Evolutionary conservation across 2,888 invertebrate species (phyloP).

Genomic region (Magallana nippona): DNA sequence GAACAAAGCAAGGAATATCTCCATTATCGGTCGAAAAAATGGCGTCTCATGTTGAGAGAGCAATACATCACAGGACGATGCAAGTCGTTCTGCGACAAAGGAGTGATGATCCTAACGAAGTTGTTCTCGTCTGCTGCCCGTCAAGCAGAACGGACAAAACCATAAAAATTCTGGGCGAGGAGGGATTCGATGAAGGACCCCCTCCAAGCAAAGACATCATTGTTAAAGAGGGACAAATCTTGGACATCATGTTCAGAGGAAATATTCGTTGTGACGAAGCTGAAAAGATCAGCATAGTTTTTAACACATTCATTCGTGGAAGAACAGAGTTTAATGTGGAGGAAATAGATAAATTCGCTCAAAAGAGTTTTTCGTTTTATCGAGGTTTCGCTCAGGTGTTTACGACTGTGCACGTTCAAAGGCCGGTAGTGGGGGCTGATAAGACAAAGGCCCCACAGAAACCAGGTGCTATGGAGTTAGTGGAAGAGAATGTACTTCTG

Average conservation of each 20-base stretch:
- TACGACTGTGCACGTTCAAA: conserved; percentile 62
- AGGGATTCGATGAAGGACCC: conserved; percentile 73
- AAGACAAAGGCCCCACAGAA: conserved; percentile 53
- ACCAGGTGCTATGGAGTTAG: conserved; percentile 55
- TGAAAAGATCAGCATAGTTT: conserved; percentile 59
- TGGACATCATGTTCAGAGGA: conserved; percentile 74
- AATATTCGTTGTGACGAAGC: conserved; percentile 65
- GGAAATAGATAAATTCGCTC: conserved; percentile 75
- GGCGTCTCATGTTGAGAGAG: conserved; percentile 62
- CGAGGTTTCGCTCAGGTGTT: conserved; percentile 75
- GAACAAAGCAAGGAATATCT: conserved; percentile 61
- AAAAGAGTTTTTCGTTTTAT: conserved; percentile 74
- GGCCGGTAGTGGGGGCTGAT: conserved; percentile 49
- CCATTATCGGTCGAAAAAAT: conserved; percentile 63
- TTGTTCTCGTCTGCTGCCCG: conserved; percentile 64
- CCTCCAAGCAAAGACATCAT: conserved; percentile 65
- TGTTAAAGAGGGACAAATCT: conserved; percentile 73
- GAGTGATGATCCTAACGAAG: conserved; percentile 60
- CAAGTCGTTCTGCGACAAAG: conserved; percentile 72
- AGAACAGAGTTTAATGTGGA: conserved; percentile 64
- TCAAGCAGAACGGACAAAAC: conserved; percentile 61
- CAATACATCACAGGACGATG: conserved; percentile 61
- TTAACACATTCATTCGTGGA: conserved; percentile 70
- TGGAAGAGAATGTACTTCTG: conserved; percentile 65
- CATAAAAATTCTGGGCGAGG: conserved; percentile 63